Base-by-base conservation (phyloP, 2,888 invertebrate genomes). In the Lypha dubia region DNA sequence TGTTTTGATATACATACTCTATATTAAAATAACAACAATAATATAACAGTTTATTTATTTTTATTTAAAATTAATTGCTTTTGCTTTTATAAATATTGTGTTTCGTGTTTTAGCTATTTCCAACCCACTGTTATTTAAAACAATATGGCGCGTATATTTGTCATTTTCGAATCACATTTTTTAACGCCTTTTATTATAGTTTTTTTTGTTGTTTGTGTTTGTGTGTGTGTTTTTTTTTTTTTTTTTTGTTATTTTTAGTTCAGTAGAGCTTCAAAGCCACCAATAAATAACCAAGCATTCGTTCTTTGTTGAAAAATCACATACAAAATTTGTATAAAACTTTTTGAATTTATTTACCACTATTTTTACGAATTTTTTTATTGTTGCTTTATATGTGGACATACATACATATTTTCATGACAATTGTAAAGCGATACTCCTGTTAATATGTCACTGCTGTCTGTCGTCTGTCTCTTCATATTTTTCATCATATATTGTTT, bases 51-150 rank as follows among this genome's bases (percentile, higher is more conserved):
- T 15, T 3, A 11, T 44, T 44, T 15, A n/a, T n/a, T n/a, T n/a
- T 3, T 44, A 44, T 44, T n/a, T n/a, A n/a, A n/a, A 44, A 44
- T 44, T n/a, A 44, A 44, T 44, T 44, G 6, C 3, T 0, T 44
- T n/a, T 44, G n/a, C n/a, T 44, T 15, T n/a, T 4, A n/a, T 44
- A 49, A 7, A 17, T 0, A 22, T 9, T 20, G 8, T 20, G 9
- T 20, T 49, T 49, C 28, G 7, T 17, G 32, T 46, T 63, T 68
- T 38, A 20, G 8, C 9, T 15, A 6, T 24, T 28, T 8, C 24
- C 46, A 62, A 15, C 83, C 83, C 83, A 83, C 83, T 83, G 83
- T 83, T 58, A 68, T 68, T 79, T 74, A 20, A 77, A 83, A 83
- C 83, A 83, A 79, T 79, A 83, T 83, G 83, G 83, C 83, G 83